Percentiles rank a stretch among this genome's conserved stretches.
These are phyloP conservation scores for Brachymystax lenok DNA, from an alignment of 2,797 vertebrate genomes.

Conservation along the genomic window DNA sequence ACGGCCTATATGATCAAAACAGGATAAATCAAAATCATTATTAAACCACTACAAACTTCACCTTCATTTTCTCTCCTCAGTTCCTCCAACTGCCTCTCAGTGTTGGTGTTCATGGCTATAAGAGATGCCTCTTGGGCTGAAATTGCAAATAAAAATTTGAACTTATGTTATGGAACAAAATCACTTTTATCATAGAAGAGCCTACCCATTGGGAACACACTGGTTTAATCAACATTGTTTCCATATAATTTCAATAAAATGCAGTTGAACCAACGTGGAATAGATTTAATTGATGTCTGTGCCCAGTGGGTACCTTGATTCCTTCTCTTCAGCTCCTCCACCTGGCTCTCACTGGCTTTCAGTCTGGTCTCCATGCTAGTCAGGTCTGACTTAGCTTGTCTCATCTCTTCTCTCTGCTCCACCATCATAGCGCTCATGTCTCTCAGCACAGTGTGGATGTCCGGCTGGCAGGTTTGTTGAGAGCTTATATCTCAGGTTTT, in stretches of 20 bases:
- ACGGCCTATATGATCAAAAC: neutral
- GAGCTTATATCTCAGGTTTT: neutral
- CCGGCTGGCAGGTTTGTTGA: neutral
- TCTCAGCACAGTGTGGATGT: conserved; percentile 8
- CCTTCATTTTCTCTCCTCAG: neutral
- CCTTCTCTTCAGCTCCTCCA: neutral
- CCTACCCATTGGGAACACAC: too few species aligned
- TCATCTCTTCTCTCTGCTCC: conserved; percentile 12
- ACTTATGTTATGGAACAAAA: too few species aligned
- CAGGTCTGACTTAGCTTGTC: conserved; percentile 2
- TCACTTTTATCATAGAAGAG: too few species aligned
- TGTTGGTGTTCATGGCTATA: neutral
- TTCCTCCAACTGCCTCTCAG: too few species aligned
- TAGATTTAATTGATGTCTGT: too few species aligned
- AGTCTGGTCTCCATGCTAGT: neutral
- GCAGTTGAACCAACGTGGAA: too few species aligned
- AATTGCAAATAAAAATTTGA: too few species aligned
- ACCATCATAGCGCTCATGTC: neutral
- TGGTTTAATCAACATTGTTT: too few species aligned
- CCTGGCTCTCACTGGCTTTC: neutral
- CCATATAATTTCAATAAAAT: too few species aligned
- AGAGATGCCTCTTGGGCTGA: neutral
- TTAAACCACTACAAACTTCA: neutral
- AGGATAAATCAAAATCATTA: neutral
- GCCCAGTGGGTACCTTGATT: too few species aligned